Percentiles rank a stretch among this genome's conserved stretches.
These are phyloP conservation scores for Neosilurus mollespiculum DNA, from an alignment of 2,797 vertebrate genomes.

Conservation along the genomic window DNA sequence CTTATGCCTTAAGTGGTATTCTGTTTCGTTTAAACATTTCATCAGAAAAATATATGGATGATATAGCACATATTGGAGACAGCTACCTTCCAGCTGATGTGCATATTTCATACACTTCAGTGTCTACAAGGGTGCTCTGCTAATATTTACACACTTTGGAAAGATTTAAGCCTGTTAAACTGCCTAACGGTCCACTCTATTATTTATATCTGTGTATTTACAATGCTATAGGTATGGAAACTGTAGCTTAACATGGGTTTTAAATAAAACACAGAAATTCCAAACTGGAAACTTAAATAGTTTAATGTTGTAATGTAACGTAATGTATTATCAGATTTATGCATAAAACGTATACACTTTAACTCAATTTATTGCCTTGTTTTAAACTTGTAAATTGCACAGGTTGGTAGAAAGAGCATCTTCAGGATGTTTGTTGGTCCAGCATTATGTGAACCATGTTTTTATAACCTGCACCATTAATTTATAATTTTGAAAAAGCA, in stretches of 20 bases:
- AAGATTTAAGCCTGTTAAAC: background rate
- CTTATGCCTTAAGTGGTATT: too few species aligned
- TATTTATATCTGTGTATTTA: background rate
- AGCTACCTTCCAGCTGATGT: background rate
- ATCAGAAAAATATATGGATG: background rate
- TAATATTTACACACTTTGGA: background rate
- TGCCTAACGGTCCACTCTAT: background rate
- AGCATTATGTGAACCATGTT: background rate
- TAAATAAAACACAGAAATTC: background rate
- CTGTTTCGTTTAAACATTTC: too few species aligned
- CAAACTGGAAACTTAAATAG: background rate
- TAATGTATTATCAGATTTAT: background rate
- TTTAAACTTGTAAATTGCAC: background rate
- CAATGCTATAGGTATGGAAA: background rate
- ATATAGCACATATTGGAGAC: background rate
- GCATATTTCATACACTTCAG: background rate
- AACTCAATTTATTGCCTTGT: background rate
- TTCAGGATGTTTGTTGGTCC: background rate
- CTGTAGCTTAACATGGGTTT: background rate
- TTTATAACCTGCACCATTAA: background rate
- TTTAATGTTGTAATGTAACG: background rate
- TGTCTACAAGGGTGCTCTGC: background rate
- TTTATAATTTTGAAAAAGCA: background rate
- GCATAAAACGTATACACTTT: background rate
- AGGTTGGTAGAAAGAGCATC: background rate